Conservation (phyloP, 2,113 vertebrate genomes). For the Alexandromys fortis region DNA sequence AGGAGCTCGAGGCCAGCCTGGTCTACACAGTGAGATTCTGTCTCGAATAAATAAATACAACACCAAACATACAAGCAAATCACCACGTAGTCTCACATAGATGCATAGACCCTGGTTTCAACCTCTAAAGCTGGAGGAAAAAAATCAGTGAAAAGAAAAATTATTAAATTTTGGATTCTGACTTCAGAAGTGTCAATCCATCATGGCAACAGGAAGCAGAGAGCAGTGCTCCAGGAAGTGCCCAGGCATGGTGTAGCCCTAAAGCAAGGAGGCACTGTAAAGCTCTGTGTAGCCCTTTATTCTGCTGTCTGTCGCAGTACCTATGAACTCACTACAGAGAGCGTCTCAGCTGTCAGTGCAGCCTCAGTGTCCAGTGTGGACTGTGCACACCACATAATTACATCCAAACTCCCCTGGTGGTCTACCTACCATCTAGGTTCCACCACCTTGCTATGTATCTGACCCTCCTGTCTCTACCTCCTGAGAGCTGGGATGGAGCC, state of each 20-base stretch:
- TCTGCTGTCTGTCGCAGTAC: fast-evolving
- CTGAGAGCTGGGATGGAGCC: not conserved
- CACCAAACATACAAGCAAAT: not conserved
- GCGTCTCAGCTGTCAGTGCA: not conserved
- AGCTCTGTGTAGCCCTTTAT: not conserved
- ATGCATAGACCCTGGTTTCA: not conserved
- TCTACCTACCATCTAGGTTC: too few species aligned
- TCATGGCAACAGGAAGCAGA: not conserved
- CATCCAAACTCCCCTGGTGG: not conserved
- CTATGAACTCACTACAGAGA: not conserved
- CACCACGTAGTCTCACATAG: not conserved
- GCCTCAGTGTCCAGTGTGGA: not conserved
- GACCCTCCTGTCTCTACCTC: not conserved
- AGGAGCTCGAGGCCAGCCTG: not conserved
- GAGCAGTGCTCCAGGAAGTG: too few species aligned
- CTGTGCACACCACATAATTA: not conserved
- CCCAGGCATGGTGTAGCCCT: not conserved
- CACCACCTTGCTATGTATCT: not conserved
- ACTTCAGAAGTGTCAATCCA: not conserved
- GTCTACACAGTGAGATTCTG: not conserved
- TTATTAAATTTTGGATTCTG: not conserved
- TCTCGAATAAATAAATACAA: not conserved
- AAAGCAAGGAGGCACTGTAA: not conserved
- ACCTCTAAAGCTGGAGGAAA: not conserved
- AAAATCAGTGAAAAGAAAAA: not conserved